Base-by-base conservation (phyloP, 2,797 vertebrate species). In the Pteronotus mesoamericanus region DNA sequence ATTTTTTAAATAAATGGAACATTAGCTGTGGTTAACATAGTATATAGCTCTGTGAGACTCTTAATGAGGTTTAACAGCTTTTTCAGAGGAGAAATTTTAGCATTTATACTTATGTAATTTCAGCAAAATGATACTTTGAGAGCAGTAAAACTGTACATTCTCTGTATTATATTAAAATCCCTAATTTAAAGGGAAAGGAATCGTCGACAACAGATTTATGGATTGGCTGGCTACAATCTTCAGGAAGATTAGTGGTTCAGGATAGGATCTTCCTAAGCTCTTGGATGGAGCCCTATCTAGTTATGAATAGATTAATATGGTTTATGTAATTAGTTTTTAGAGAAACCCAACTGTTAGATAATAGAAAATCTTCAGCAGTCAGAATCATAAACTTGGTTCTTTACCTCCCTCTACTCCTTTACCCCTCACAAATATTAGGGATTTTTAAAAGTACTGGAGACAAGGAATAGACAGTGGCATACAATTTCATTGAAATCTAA, bases 311-410 rank as follows among this genome's bases (percentile, higher is more conserved):
- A 42, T 66, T 37, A 55, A 37, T 51, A 26, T 14, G 42, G n/a
- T 87, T 75, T 90, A 42, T 59, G 8, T 69, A 14, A 66, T 29
- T 89, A 21, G 21, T 87, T 93, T 90, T 77, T 61, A 71, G 68
- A 90, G 75, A 86, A 78, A 39, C 32, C 15, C 51, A 46, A 4
- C 42, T 66, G 22, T 39, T 79, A 55, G 14, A 29, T 84, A 34
- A 37, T 59, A 51, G 42, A 94, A 93, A 80, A 37, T 14, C 10
- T 42, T 83, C 11, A 51, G 46, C 15, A 71, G 46, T 46, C 51
- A n/a, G 46, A 39, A 46, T 83, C 61, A 42, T 42, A n/a, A 95
- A 51, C 57, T 24, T 29, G 4, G 12, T 37, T 44, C 24, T 55
- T 15, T 24, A 18, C 9, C 69, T 55, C 11, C 29, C 26, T 57